Evolutionary conservation across 2,113 vertebrate species (phyloP), one percentile per base, ranked within the genome.

Genomic region (Andinoacara biseriatus): DNA sequence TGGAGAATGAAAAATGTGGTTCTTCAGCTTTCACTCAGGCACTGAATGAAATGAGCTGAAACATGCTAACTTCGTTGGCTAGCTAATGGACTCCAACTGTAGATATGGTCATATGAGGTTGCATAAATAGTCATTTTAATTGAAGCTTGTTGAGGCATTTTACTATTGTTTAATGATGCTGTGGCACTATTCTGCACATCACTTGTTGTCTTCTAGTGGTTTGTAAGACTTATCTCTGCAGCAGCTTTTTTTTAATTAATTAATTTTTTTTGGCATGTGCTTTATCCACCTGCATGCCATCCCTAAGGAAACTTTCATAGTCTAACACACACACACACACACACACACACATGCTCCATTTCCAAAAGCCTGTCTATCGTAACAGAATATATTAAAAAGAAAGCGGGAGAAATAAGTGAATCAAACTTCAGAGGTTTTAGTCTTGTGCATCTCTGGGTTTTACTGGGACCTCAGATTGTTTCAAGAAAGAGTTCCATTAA

Each of bases 91-190:
- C 58, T 87, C 69, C 26, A 62, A 58, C 84, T 81, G 54, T 74
- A 49, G 80, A 85, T 46, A 65, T 63, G 58, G 40, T 35, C 74
- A 74, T 74, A 81, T 88, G 81, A 84, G 62, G 81, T 63, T 6
- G 52, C 61, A 84, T 87, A 82, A 87, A 91, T 81, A 81, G 69
- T 74, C n/a, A 83, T 86, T 90, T 90, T 86, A 89, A 90, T 83
- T 10, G 15, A 60, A 76, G 35, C 61, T 43, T 60, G 58, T 49
- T 83, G 84, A 88, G 69, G 59, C 84, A 69, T 88, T 67, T 40
- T 57, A 59, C 49, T 80, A 83, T 79, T 86, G 86, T 90, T 87
- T 83, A 88, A 88, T 91, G 83, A 90, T 62, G 82, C 80, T 15
- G 38, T 60, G n/a, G 43, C 60, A 18, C 40, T 11, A 38, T 52